Conservation (phyloP, 2,113 vertebrate genomes). For the Phalacrocorax carbo region DNA sequence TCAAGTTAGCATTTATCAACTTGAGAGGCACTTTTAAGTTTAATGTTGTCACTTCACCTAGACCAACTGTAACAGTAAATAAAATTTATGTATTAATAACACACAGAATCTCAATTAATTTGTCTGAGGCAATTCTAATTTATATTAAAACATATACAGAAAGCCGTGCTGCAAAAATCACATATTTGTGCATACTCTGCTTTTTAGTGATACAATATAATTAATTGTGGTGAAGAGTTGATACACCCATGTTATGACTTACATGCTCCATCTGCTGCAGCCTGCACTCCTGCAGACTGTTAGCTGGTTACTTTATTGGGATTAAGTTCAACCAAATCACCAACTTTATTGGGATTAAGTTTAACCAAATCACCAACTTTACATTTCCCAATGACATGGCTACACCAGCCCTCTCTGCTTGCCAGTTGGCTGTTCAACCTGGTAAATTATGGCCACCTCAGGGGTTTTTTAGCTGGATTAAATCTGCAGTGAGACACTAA, state of each 20-base stretch:
- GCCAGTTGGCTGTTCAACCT: not conserved
- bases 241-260: not conserved
- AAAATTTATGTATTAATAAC: conserved; percentile 23
- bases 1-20: conserved; percentile 33
- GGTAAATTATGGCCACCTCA: conserved; percentile 27
- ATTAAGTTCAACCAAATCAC: not conserved
- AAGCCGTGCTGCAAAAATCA: conserved; percentile 17
- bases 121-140: not conserved
- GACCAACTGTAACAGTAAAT: conserved; percentile 18
- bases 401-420: conserved; percentile 35
- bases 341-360: not conserved
- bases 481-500: conserved; percentile 65
- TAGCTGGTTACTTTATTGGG: not conserved
- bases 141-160: not conserved
- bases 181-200: not conserved
- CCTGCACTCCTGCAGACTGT: conserved; percentile 1
- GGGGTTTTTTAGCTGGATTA: conserved; percentile 57
- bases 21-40: conserved; percentile 36
- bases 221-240: not conserved
- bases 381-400: conserved; percentile 33
- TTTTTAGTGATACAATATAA: not conserved
- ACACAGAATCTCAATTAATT: not conserved
- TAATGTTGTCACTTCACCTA: not conserved
- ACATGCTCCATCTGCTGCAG: not conserved
- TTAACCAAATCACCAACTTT: not conserved